Conservation (phyloP, 2,888 invertebrate species). For the Drosophila flavopinicola region DNA sequence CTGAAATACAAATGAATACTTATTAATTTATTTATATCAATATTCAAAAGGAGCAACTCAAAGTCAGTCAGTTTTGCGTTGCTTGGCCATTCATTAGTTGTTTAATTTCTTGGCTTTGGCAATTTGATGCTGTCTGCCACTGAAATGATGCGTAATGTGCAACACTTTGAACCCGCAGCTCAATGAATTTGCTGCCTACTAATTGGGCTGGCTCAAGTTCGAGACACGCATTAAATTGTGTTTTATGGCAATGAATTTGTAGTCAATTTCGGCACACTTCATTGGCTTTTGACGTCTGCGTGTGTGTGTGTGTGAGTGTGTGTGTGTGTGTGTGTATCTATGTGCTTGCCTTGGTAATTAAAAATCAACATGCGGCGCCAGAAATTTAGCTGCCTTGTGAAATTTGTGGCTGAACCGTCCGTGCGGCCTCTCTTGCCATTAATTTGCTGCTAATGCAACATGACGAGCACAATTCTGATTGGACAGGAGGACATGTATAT, state of each 20-base stretch:
- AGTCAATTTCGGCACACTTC: constrained; percentile 44
- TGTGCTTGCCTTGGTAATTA: constrained; percentile 54
- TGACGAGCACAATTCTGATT: constrained; percentile 54
- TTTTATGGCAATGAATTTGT: constrained; percentile 58
- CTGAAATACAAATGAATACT: no score
- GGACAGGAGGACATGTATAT: constrained; percentile 32
- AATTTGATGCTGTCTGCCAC: constrained; percentile 35
- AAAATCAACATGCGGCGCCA: constrained; percentile 69
- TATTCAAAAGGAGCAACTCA: constrained; percentile 10
- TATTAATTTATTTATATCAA: no score
- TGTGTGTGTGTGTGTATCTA: constrained; percentile 8
- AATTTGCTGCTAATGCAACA: constrained; percentile 56
- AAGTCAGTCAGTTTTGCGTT: constrained; percentile 9
- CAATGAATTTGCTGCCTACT: constrained; percentile 63
- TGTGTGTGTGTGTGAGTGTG: constrained; percentile 3
- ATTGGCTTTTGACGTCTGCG: constrained; percentile 29
- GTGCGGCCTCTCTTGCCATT: constrained; percentile 25
- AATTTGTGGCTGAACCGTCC: neutral
- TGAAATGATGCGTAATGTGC: constrained; percentile 67
- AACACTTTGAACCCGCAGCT: constrained; percentile 69
- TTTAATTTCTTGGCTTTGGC: constrained; percentile 12
- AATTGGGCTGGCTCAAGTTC: constrained; percentile 46
- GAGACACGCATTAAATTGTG: constrained; percentile 49
- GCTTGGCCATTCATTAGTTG: constrained; percentile 6
- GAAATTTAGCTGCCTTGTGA: constrained; percentile 50